Conservation (phyloP, 2,113 vertebrate genomes). For the Nibea coibor region DNA sequence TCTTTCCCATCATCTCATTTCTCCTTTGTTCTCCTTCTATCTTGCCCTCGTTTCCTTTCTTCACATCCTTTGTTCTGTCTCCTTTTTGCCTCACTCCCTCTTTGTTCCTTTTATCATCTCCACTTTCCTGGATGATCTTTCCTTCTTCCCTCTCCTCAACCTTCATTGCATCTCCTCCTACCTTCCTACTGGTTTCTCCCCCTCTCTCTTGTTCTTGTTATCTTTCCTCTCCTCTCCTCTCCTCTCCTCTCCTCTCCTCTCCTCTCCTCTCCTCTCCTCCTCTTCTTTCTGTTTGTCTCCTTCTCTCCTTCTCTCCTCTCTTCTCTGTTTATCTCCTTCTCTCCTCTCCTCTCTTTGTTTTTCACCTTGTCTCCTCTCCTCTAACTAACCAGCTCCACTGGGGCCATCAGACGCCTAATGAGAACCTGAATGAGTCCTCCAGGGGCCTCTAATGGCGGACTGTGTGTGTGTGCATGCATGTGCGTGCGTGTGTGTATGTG, state of each 20-base stretch:
- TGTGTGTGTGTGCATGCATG: constrained; percentile 16
- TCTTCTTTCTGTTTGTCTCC: neutral
- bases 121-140: neutral
- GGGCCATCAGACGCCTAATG: constrained; percentile 54
- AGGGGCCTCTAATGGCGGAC: constrained; percentile 58
- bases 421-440: constrained; percentile 51
- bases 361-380: neutral
- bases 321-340: neutral
- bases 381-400: constrained; percentile 7
- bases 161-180: neutral
- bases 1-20: neutral
- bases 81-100: neutral
- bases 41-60: neutral
- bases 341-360: neutral
- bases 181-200: neutral
- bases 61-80: neutral
- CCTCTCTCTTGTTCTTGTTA: neutral
- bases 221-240: neutral
- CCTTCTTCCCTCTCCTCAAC: neutral
- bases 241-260: neutral
- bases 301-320: neutral
- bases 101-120: neutral
- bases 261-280: neutral
- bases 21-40: neutral
- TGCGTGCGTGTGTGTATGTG: constrained; percentile 18